Base-by-base conservation (phyloP, 2,888 invertebrate species). In the Eupsilia transversa region DNA sequence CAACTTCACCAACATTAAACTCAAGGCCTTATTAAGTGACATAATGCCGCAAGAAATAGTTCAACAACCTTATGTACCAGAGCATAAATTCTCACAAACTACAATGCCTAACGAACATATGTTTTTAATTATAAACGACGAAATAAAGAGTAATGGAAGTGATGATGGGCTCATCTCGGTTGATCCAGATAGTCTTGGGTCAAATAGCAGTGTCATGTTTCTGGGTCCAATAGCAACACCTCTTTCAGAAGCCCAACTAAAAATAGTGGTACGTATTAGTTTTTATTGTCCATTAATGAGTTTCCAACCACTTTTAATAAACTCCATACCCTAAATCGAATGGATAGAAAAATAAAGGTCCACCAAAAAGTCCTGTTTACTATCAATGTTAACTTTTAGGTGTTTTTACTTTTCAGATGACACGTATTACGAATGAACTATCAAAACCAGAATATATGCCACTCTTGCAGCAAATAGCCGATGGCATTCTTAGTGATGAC, bases 41-140 rank as follows among this genome's bases (percentile, higher is more conserved):
- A 83, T 89, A 69, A 79, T 84, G 76, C 80, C 84, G 4, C 76
- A 80, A 72, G 81, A 80, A 72, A 38, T 46, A 38, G 23, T 79
- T 57, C 72, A 79, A 38, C 87, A 86, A 66, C 52, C 79, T 72
- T 68, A 63, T 35, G n/a, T 67, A 17, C 67, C 79, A 23, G 63
- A 75, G 43, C 73, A 75, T 66, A 83, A 70, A 74, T 67, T 35
- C 20, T 57, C 81, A 35, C 75, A 69, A 65, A 77, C 73, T 23
- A 85, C 85, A 46, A 72, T 80, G 59, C 84, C 85, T 27, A 86
- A 89, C 67, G 95, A 96, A 89, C 93, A 93, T 67, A 93, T 96
- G 91, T 96, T 96, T 89, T 87, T 96, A 69, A 91, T 96, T 43
- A 87, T 96, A 59, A 96, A 96, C 83, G 96, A 96, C 57, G 96